A percentile compares a stretch with the other conserved stretches of the same genome.
Evolutionary conservation across 2,888 invertebrate genomes (phyloP).

Genomic region (Syrista parreyssii): DNA sequence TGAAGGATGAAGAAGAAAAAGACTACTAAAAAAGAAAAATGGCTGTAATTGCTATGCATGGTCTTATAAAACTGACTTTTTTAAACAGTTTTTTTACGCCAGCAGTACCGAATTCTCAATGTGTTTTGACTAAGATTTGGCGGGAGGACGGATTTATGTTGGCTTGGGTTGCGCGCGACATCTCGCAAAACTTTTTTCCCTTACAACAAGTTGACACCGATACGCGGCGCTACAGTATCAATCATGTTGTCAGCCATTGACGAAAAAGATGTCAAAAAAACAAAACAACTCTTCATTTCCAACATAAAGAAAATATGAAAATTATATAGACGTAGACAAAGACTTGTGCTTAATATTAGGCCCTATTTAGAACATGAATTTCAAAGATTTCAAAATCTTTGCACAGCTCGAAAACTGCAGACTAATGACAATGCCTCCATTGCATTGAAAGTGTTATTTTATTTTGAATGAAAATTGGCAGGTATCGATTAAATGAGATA

Average conservation of each 20-base stretch:
- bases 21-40: neutral
- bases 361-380: neutral
- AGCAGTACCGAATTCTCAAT: neutral
- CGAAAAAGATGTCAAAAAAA: neutral
- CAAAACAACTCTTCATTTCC: neutral
- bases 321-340: neutral
- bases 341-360: neutral
- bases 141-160: neutral
- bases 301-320: neutral
- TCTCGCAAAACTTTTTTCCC: neutral
- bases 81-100: neutral
- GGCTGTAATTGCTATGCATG: neutral
- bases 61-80: neutral
- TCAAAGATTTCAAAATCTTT: neutral
- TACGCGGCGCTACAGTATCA: neutral
- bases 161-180: slow-evolving; percentile 8
- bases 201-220: neutral
- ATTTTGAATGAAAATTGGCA: neutral
- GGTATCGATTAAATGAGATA: neutral
- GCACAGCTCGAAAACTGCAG: neutral
- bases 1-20: neutral
- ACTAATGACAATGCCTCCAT: neutral
- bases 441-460: neutral
- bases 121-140: neutral
- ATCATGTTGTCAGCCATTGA: neutral